phyloP scores from a whole-genome alignment of 2,888 invertebrate genomes.

The Lasioglossum marginatum region DNA sequence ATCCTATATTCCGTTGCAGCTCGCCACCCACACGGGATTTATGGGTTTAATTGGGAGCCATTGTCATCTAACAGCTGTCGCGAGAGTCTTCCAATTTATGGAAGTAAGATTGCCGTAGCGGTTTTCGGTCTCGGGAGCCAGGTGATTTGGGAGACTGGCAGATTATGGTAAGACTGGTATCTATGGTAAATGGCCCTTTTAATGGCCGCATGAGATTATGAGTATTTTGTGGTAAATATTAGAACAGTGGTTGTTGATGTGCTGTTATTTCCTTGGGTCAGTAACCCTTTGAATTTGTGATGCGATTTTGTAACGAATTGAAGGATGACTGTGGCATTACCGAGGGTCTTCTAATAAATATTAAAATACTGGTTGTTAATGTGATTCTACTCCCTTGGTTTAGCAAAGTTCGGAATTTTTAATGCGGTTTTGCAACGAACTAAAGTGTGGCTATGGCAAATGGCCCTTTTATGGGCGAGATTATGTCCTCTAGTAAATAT shows the following conservation, averaged over 20 bases:
- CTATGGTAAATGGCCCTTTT: not conserved
- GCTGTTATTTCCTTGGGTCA: not conserved
- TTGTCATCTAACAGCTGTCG: constrained; percentile 22
- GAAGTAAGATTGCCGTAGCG: not conserved
- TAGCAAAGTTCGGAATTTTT: not conserved
- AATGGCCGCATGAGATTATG: not conserved
- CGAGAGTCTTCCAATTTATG: constrained; percentile 1
- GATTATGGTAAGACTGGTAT: not conserved
- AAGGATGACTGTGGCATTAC: not conserved
- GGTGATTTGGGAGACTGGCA: not conserved
- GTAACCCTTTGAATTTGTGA: not conserved
- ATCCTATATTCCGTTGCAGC: constrained; percentile 22
- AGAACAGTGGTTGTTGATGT: not conserved
- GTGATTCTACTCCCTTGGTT: not conserved
- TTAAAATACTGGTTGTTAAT: not conserved
- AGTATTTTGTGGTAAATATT: not conserved
- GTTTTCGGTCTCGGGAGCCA: not conserved
- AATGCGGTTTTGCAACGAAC: not conserved
- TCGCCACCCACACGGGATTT: constrained; percentile 19
- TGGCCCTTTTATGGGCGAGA: not conserved
- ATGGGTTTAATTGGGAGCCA: constrained; percentile 27
- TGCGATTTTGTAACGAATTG: not conserved
- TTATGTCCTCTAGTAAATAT: not conserved
- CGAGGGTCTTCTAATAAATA: not conserved
- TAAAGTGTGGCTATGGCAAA: not conserved